Evolutionary conservation across 2,113 vertebrate genomes (phyloP).

Genomic region (Alectura lathami): DNA sequence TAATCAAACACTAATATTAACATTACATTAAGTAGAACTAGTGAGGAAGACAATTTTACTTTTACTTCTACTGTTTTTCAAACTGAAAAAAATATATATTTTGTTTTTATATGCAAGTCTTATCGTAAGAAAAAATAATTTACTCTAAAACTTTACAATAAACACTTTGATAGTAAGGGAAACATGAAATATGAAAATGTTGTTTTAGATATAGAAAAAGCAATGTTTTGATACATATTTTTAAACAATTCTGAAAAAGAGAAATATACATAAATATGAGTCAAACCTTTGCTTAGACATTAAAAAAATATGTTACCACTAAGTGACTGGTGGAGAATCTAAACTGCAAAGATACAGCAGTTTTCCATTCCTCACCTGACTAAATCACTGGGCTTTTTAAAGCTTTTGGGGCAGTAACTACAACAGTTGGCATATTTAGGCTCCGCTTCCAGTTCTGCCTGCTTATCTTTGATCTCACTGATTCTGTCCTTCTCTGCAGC

Average conservation of each 20-base stretch:
- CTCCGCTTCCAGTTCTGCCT: conserved; percentile 89
- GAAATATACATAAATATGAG: neutral
- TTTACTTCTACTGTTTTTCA: neutral
- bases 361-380: conserved; percentile 84
- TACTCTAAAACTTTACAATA: neutral
- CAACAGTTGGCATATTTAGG: conserved; percentile 96
- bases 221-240: neutral
- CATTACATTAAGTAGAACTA: neutral
- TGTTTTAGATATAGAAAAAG: neutral
- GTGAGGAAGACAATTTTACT: neutral
- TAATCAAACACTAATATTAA: neutral
- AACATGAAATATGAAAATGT: neutral
- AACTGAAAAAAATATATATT: neutral
- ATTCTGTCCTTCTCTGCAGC: conserved; percentile 95
- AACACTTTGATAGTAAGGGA: neutral
- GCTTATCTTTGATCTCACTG: conserved; percentile 95
- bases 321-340: neutral
- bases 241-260: neutral
- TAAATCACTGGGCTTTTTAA: conserved; percentile 97
- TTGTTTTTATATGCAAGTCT: neutral
- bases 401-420: conserved; percentile 94
- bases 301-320: neutral
- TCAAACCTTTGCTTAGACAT: neutral
- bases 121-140: neutral
- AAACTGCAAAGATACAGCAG: neutral